Evolutionary conservation across 2,888 invertebrate species (phyloP).

Genomic region (Papilio protenor): DNA sequence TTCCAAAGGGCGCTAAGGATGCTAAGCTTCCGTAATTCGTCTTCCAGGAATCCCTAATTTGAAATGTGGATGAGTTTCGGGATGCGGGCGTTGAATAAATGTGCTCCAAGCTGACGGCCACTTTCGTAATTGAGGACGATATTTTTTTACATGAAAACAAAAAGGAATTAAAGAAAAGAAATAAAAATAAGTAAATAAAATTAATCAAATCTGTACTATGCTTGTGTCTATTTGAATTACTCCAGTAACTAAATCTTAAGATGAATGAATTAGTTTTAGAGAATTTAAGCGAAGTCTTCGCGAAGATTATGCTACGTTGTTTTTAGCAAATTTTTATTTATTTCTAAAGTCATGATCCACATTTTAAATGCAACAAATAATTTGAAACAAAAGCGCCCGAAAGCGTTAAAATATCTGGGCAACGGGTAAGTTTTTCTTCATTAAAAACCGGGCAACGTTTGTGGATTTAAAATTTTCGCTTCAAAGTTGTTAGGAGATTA

Average conservation of each 20-base stretch:
- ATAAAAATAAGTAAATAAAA: background rate
- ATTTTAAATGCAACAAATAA: conserved; percentile 7
- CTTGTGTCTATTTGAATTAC: background rate
- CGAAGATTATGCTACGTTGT: background rate
- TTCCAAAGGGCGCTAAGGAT: conserved; percentile 74
- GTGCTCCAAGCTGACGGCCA: conserved; percentile 37
- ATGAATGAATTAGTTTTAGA: background rate
- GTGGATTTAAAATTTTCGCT: conserved; percentile 80
- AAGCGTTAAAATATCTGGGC: conserved; percentile 49
- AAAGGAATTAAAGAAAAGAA: background rate
- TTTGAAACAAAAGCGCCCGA: conserved; percentile 48
- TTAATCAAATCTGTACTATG: background rate
- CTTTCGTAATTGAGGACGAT: conserved; percentile 25
- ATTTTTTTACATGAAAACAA: conserved; percentile 15
- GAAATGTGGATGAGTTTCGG: conserved; percentile 79
- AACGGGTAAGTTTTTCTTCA: conserved; percentile 70
- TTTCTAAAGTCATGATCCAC: background rate
- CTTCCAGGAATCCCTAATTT: conserved; percentile 83
- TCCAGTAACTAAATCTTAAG: background rate
- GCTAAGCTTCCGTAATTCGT: conserved; percentile 81
- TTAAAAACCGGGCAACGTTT: conserved; percentile 64
- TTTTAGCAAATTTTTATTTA: background rate
- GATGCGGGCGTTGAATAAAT: conserved; percentile 64
- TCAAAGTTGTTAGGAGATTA: conserved; percentile 83
- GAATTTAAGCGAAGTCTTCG: background rate